These are phyloP conservation scores for Myotis lucifugus DNA, from an alignment of 2,113 vertebrate genomes.

Conservation along the genomic window DNA sequence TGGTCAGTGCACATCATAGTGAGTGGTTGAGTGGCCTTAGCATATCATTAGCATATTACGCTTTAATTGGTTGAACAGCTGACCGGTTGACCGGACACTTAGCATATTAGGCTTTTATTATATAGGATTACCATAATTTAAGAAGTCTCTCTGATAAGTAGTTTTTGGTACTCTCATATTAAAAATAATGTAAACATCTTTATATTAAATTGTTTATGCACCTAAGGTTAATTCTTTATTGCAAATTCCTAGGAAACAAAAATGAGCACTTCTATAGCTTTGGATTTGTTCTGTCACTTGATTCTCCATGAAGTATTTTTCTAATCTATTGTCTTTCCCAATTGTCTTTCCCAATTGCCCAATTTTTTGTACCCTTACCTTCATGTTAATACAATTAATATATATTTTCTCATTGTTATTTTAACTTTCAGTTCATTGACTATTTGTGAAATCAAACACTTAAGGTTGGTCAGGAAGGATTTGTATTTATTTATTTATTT, in stretches of 20 bases:
- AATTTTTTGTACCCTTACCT: background rate
- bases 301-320: background rate
- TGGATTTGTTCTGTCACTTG: background rate
- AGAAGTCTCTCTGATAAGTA: background rate
- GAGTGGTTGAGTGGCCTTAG: no score
- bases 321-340: background rate
- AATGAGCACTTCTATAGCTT: background rate
- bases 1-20: no score
- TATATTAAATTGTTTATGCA: background rate
- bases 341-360: background rate
- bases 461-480: background rate
- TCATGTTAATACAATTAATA: background rate
- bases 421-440: background rate
- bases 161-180: conserved; percentile 17
- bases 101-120: no score
- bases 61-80: no score
- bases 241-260: background rate
- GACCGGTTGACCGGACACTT: no score
- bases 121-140: background rate
- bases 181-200: background rate
- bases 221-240: background rate
- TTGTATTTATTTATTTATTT: background rate
- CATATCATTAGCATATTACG: no score
- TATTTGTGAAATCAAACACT: background rate
- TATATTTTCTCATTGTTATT: background rate